Base-by-base conservation (phyloP, 1,140 invertebrate genomes). In the Gryon sp. region DNA sequence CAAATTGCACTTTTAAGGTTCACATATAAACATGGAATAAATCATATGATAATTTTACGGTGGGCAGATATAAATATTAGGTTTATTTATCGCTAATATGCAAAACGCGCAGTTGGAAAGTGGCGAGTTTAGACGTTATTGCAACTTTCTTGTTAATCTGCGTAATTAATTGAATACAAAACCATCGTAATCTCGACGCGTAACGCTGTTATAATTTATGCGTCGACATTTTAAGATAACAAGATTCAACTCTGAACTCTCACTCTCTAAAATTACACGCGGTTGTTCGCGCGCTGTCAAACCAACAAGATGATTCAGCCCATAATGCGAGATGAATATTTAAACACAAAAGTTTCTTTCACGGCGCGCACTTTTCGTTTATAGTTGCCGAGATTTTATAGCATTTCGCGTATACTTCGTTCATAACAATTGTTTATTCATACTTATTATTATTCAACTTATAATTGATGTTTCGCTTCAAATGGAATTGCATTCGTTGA, bases 161-260 rank as follows among this genome's bases (percentile, higher is more conserved):
- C 36, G 45, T 70, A 70, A 70, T 70, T 70, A 70, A 70, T 70
- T 70, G 11, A 50, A 53, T 41, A 60, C 36, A 70, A 70, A 60
- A 70, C 22, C 14, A 2, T 2, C 34, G 53, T 20, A 52, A 70
- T 70, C 53, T 59, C 24, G 38, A 50, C 43, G 66, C 65, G 65
- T 40, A 59, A 52, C 43, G 52, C 14, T 66, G 52, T 57, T 68
- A 45, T 68, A 68, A 68, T 68, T 68, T 55, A 66, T 66, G 62
- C 62, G 38, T 66, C 40, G 62, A 46, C 62, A 8, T 34, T 26
- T 45, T 2, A 18, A 36, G 62, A 66, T 66, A 66, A 66, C 50
- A n/a, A 36, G 38, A 38, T 46, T 66, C 62, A 66, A 66, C 62
- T 66, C 50, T 66, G 62, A 55, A 66, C 62, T 34, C 50, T 9